Conservation (phyloP, 2,797 vertebrate species). For the Rhincodon typus region DNA sequence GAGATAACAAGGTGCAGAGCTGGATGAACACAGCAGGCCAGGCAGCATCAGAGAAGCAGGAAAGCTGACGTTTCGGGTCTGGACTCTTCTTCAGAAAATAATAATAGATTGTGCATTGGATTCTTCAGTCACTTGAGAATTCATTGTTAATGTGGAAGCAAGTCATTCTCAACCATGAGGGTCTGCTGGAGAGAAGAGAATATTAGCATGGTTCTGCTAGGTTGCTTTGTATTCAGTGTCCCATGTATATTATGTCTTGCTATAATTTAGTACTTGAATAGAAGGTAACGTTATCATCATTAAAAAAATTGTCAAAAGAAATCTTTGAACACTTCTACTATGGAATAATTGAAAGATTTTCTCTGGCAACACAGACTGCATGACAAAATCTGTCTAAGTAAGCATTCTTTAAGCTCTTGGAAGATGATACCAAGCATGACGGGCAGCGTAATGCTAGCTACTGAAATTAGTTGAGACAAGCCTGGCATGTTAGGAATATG, state of each 20-base stretch:
- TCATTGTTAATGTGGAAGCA: too few species aligned
- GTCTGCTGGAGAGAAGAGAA: neutral
- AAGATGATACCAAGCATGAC: neutral
- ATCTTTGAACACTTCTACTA: neutral
- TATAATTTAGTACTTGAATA: neutral
- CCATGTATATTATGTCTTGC: neutral
- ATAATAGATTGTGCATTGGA: too few species aligned
- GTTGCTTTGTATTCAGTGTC: neutral
- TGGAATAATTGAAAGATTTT: slow-evolving; percentile 13
- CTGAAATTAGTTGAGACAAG: neutral
- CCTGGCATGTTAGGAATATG: neutral
- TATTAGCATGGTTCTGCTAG: neutral
- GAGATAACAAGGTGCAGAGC: too few species aligned
- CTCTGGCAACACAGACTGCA: neutral
- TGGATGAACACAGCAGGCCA: too few species aligned
- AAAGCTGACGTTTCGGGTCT: too few species aligned
- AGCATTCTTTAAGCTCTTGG: slow-evolving; percentile 7
- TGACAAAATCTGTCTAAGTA: neutral
- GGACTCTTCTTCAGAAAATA: too few species aligned
- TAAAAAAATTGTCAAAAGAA: neutral
- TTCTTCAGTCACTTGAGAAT: too few species aligned
- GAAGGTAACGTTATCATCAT: neutral
- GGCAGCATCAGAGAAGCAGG: too few species aligned
- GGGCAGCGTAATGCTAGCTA: neutral
- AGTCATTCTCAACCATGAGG: neutral